Base-by-base conservation (phyloP, 1,140 invertebrate genomes). In the Papilio machaon region DNA sequence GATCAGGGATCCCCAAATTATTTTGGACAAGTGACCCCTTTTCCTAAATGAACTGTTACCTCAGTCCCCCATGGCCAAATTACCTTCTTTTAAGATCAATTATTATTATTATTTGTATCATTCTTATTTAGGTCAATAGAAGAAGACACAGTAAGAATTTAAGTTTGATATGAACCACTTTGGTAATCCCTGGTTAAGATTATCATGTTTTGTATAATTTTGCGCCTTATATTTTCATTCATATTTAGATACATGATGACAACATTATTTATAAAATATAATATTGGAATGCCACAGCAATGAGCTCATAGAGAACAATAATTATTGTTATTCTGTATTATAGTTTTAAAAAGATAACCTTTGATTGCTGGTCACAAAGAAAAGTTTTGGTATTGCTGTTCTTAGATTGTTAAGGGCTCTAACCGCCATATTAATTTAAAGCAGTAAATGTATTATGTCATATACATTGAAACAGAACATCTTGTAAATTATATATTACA, bases 261-360 rank as follows among this genome's bases (percentile, higher is more conserved):
- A 70, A 35, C 30, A 35, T 70, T 70, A 70, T 70, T 70, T 70
- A 38, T 70, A 70, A 35, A 15, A 70, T 70, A 70, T 35, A 17
- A 70, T 38, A 70, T 35, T 35, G 30, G 6, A 70, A 70, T 70
- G 8, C 30, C 13, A 15, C 15, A 4, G 30, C 30, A 70, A 70
- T 35, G 64, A 35, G 23, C 10, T 15, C 64, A 35, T 35, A 70
- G 23, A 70, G 13, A 35, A 64, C 60, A 70, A 70, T 70, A 35
- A 70, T 70, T 38, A 70, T 70, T 70, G 64, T 70, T 23, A 64
- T 64, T 64, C 4, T 64, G 11, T 5, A 13, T 64, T 30, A 30
- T 2, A 52, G 49, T 58, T n/a, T 58, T 58, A 58, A 58, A 19
- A n/a, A 7, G n/a, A 58, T 58, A 9, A 8, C 54, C n/a, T 19